A percentile compares a stretch with the other conserved stretches of the same genome.
Conservation (phyloP, 2,888 invertebrate species). For the Sphaeridia pumilis region DNA sequence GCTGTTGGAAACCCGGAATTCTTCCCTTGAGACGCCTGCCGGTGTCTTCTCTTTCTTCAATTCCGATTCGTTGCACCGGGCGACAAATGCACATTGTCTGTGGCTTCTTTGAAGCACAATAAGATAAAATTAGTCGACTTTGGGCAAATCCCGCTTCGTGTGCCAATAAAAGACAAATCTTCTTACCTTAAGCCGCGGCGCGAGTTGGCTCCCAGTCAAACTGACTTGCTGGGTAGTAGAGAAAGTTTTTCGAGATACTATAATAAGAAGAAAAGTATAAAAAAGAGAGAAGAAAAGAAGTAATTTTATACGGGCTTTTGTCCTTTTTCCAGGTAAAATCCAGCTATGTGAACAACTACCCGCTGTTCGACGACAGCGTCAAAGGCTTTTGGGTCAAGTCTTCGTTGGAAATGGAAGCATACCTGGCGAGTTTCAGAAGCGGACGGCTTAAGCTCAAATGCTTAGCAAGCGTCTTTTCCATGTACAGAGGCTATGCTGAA, state of each 20-base stretch:
- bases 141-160: too few relatives aligned
- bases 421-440: slow-evolving; percentile 32
- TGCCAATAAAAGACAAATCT: too few relatives aligned
- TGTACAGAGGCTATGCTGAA: slow-evolving; percentile 51
- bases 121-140: too few relatives aligned
- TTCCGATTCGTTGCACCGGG: too few relatives aligned
- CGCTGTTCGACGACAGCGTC: slow-evolving; percentile 31
- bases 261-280: not conserved
- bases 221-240: too few relatives aligned
- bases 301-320: slow-evolving; percentile 1
- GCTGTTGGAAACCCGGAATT: slow-evolving; percentile 19
- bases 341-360: slow-evolving; percentile 29
- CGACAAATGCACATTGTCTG: too few relatives aligned
- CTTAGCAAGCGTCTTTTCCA: slow-evolving; percentile 34
- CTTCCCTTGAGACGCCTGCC: slow-evolving; percentile 24
- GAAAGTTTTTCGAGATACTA: too few relatives aligned
- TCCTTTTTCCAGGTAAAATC: slow-evolving; percentile 27
- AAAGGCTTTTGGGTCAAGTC: slow-evolving; percentile 33
- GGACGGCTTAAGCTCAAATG: slow-evolving; percentile 35
- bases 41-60: too few relatives aligned
- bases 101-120: too few relatives aligned
- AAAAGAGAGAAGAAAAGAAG: not conserved
- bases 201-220: too few relatives aligned
- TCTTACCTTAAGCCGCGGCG: too few relatives aligned
- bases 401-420: slow-evolving; percentile 32